Evolutionary conservation across 2,888 invertebrate genomes (phyloP), one percentile per base, ranked within the genome.

Genomic region (Habroteleia sp.): DNA sequence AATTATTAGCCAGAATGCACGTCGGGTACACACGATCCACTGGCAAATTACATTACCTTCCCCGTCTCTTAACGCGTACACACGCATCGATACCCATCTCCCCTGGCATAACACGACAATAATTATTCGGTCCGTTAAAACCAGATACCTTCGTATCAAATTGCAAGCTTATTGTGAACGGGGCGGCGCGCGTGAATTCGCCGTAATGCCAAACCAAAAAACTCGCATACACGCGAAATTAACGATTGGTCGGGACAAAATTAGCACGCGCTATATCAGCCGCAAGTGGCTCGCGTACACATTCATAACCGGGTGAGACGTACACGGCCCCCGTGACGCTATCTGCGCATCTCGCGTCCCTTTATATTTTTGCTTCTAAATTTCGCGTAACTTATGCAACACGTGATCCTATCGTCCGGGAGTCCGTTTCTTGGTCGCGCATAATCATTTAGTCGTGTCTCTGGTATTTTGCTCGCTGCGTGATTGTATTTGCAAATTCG

Each of bases 401-500:
- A 46, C 75, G 75, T 71, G 75, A 75, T 76, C 56, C 56, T 62
- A 62, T 62, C 71, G 42, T 37, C 23, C 48, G 41, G 25, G 52
- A 42, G 65, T 71, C 58, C 60, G 54, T 35, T 69, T 58, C 52
- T 60, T 42, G 4, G 16, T 27, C 20, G 56, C 63, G 65, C 65
- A 65, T 72, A 72, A 72, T 72, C 63, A 72, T 63, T 72, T 50
- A 29, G 62, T 60, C 69, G 60, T 52, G 69, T 69, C 60, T 27
- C 31, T 54, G 41, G 50, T 50, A 50, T 63, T 72, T 65, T n/a
- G n/a, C 8, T 37, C 56, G 52, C 11, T 42, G 46, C 65, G 63
- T 65, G 71, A 65, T 65, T 69, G 75, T 48, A 71, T 75, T 69
- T 71, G 71, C 69, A 65, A 75, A 71, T 71, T 65, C 75, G 69